These are phyloP conservation scores for Hyalella azteca DNA, from an alignment of 2,888 invertebrate species.

Conservation along the genomic window DNA sequence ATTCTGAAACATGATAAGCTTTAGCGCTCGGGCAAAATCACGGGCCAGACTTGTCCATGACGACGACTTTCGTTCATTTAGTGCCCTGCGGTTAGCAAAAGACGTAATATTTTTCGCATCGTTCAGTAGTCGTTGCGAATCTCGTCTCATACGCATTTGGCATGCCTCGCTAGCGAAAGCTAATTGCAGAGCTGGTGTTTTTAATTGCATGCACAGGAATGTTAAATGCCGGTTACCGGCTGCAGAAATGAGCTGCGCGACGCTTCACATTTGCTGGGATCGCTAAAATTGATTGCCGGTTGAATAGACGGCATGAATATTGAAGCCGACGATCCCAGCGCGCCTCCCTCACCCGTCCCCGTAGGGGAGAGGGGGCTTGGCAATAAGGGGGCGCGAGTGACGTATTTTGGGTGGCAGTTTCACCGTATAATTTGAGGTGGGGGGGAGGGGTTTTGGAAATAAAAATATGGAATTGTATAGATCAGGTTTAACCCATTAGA, in stretches of 20 bases:
- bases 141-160: background rate
- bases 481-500: too few species aligned
- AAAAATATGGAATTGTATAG: too few species aligned
- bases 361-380: background rate
- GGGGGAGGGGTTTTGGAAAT: too few species aligned
- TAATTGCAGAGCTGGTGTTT: background rate
- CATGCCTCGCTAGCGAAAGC: background rate
- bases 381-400: too few species aligned
- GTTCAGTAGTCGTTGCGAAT: background rate
- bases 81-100: too few species aligned
- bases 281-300: slow-evolving; percentile 13
- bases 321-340: background rate
- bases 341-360: background rate
- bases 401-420: too few species aligned
- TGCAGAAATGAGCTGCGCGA: background rate
- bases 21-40: background rate
- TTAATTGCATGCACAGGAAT: background rate
- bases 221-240: background rate
- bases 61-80: too few species aligned
- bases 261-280: background rate
- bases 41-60: background rate
- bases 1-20: background rate
- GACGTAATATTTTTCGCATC: background rate
- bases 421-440: too few species aligned
- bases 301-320: background rate